A percentile compares a stretch with the other conserved stretches of the same genome.
phyloP scores from a whole-genome alignment of 2,113 vertebrate genomes.

The Uria aalge region DNA sequence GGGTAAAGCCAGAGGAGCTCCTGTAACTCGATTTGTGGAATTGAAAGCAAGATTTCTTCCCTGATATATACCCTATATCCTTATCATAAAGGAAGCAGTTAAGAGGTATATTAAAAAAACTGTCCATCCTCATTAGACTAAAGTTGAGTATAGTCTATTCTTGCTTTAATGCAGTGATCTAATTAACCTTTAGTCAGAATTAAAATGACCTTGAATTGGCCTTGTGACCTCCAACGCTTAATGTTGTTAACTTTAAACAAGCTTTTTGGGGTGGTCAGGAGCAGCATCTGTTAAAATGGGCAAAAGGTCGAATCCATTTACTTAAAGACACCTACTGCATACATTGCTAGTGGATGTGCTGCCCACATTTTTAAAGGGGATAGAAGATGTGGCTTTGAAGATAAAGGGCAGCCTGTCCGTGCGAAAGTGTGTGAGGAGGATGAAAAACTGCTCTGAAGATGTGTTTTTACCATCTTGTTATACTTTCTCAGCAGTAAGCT shows the following conservation, averaged over 20 bases:
- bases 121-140: conserved; percentile 62
- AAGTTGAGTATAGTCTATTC: conserved; percentile 71
- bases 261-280: conserved; percentile 75
- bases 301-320: conserved; percentile 82
- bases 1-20: background rate
- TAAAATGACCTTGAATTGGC: conserved; percentile 82
- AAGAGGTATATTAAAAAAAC: conserved; percentile 50
- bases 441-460: background rate
- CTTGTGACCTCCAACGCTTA: conserved; percentile 77
- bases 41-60: background rate
- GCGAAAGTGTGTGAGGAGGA: background rate
- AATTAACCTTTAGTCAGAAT: conserved; percentile 84
- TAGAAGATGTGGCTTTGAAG: background rate
- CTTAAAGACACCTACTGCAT: conserved; percentile 44
- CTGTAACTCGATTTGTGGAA: background rate
- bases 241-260: conserved; percentile 81
- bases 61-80: background rate
- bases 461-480: background rate
- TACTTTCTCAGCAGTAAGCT: background rate
- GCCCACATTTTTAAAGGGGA: background rate
- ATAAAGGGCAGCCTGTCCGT: background rate
- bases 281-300: conserved; percentile 74
- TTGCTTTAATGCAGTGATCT: conserved; percentile 81
- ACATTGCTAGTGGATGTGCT: background rate
- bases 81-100: background rate